Conservation (phyloP, 2,888 invertebrate species). For the Sisyra nigra region DNA sequence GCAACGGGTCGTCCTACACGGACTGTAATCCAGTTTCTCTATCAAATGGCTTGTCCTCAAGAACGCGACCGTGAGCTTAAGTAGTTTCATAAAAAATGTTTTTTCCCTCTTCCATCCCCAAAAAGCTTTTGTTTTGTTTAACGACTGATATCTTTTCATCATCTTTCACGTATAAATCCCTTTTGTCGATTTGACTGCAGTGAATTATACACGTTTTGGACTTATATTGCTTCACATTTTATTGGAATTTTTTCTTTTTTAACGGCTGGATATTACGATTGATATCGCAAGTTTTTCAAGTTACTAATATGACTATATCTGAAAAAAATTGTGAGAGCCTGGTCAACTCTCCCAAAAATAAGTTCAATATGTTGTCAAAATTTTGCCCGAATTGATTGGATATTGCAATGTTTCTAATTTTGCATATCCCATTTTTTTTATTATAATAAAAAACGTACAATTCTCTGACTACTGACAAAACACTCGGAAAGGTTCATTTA, state of each 20-base stretch:
- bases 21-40: conserved; percentile 30
- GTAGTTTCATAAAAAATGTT: neutral
- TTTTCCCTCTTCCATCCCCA: too few species aligned
- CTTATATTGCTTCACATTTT: too few species aligned
- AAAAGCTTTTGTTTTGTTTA: too few species aligned
- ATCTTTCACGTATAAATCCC: too few species aligned
- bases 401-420: neutral
- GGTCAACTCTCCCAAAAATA: conserved; percentile 6
- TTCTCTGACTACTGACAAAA: too few species aligned
- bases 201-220: too few species aligned
- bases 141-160: too few species aligned
- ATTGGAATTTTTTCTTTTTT: too few species aligned
- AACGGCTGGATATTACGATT: too few species aligned
- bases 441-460: neutral
- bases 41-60: conserved; percentile 25
- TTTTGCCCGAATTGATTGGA: neutral
- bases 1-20: conserved; percentile 33
- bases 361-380: neutral
- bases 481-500: neutral
- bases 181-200: too few species aligned
- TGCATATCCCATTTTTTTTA: neutral
- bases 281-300: too few species aligned
- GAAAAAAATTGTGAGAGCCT: conserved; percentile 4
- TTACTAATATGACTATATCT: conserved; percentile 2
- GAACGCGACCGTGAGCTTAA: neutral